Percentiles rank a stretch among this genome's conserved stretches.
Conservation (phyloP, 2,113 vertebrate species). For the Seriola rivoliana region DNA sequence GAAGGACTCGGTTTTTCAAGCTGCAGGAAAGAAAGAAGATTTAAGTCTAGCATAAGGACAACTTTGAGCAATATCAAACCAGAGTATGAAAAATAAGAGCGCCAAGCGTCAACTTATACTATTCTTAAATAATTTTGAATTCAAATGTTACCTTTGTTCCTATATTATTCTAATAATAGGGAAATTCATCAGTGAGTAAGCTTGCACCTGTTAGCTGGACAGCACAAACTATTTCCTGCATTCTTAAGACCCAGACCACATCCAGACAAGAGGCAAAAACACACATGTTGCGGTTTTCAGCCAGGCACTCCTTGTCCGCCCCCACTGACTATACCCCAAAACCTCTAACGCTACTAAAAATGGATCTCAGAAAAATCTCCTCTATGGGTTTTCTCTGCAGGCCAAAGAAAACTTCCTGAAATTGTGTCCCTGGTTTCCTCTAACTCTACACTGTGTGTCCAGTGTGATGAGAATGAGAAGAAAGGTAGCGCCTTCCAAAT, state of each 20-base stretch:
- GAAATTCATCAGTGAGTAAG: neutral
- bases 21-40: neutral
- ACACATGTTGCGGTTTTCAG: slow-evolving; percentile 60
- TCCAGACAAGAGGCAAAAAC: slow-evolving; percentile 54
- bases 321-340: slow-evolving; percentile 48
- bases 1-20: neutral
- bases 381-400: slow-evolving; percentile 56
- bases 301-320: slow-evolving; percentile 45
- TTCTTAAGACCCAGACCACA: slow-evolving; percentile 49
- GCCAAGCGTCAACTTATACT: no score
- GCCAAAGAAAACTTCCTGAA: slow-evolving; percentile 87
- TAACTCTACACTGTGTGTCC: slow-evolving; percentile 43
- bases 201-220: slow-evolving; percentile 57
- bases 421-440: slow-evolving; percentile 83
- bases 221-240: slow-evolving; percentile 46
- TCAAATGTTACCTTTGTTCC: neutral
- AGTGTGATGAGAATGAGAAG: slow-evolving; percentile 71
- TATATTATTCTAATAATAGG: neutral
- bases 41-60: neutral
- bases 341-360: slow-evolving; percentile 72
- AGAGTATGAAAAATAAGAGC: neutral
- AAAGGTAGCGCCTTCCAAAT: slow-evolving; percentile 38
- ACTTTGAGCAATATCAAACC: neutral
- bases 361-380: slow-evolving; percentile 65
- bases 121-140: neutral